phyloP scores from a whole-genome alignment of 2,888 invertebrate species.

The Hyles lineata region DNA sequence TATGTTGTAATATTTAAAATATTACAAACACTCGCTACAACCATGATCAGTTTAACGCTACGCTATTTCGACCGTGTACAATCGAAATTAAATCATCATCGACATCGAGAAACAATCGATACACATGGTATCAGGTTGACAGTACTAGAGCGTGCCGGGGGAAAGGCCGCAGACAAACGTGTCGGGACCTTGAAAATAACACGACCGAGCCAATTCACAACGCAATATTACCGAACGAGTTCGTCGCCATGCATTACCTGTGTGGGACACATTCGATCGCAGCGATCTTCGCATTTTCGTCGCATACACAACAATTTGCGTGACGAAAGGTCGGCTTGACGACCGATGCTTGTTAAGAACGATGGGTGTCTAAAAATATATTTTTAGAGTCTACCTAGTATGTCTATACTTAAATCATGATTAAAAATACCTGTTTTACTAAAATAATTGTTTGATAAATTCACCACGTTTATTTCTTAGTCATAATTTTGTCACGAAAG shows the following conservation, averaged over 20 bases:
- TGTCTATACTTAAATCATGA: not conserved
- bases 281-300: slow-evolving; percentile 19
- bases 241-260: slow-evolving; percentile 45
- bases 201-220: slow-evolving; percentile 53
- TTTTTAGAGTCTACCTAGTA: too few relatives aligned
- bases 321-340: not conserved
- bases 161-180: slow-evolving; percentile 57
- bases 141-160: slow-evolving; percentile 20
- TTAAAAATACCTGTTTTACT: not conserved
- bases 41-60: too few relatives aligned
- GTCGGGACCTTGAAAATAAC: slow-evolving; percentile 63
- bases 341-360: not conserved
- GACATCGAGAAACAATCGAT: slow-evolving; percentile 6
- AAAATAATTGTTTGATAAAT: too few relatives aligned
- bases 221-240: slow-evolving; percentile 48
- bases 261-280: slow-evolving; percentile 36
- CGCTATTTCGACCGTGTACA: not conserved
- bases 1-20: too few relatives aligned
- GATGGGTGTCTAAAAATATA: not conserved
- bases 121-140: not conserved
- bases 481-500: not conserved
- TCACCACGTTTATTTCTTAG: not conserved
- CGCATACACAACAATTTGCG: not conserved
- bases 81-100: not conserved
- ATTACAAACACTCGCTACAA: too few relatives aligned